Conservation (phyloP, 64 coral and sea anemone species). For the Orbicella faveolata region DNA sequence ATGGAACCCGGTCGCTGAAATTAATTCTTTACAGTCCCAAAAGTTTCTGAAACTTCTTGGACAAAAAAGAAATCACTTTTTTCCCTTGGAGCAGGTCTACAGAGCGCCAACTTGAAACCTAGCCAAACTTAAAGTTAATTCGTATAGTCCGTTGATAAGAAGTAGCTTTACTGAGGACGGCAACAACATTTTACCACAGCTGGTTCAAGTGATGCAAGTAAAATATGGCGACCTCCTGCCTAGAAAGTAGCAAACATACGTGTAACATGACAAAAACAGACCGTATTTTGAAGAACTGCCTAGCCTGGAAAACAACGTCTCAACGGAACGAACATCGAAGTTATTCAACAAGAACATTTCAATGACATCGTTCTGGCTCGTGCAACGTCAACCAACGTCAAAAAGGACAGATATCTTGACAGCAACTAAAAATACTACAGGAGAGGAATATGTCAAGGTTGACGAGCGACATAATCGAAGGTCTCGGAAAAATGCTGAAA, state of each 20-base stretch:
- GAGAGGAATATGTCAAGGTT: background rate
- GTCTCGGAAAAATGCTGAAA: background rate
- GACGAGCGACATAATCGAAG: background rate
- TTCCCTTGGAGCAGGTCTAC: too few relatives aligned
- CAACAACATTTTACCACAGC: background rate
- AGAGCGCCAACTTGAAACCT: too few relatives aligned
- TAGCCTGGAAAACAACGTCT: background rate
- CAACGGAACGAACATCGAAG: background rate
- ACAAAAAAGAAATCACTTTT: too few relatives aligned
- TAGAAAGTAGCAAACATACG: background rate
- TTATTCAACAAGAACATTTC: background rate
- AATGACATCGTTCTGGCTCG: conserved; percentile 29
- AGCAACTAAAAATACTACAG: background rate
- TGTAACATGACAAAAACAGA: background rate
- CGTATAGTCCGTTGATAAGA: too few relatives aligned
- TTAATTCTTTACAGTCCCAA: too few relatives aligned
- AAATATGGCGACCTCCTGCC: background rate
- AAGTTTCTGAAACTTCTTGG: too few relatives aligned
- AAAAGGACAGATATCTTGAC: background rate
- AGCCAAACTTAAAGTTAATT: too few relatives aligned
- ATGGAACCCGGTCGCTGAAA: too few relatives aligned
- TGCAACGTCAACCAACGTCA: background rate
- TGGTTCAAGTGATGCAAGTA: background rate
- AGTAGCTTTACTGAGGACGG: background rate
- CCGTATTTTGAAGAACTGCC: background rate